These are phyloP conservation scores for Microctonus hyperodae DNA, from an alignment of 2,888 invertebrate genomes.

Conservation along the genomic window DNA sequence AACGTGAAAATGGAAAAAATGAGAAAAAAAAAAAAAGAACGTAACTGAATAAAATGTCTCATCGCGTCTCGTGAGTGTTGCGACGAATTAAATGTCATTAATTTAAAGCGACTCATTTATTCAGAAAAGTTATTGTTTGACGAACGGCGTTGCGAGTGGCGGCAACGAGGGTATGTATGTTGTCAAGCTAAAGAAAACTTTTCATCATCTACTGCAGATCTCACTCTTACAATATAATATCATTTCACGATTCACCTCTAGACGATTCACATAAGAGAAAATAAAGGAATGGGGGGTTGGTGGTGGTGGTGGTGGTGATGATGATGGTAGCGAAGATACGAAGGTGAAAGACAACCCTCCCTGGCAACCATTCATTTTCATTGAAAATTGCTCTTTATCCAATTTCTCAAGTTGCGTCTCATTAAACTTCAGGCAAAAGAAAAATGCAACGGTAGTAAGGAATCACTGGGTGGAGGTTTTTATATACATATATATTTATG, in stretches of 20 bases:
- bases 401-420: slow-evolving; percentile 61
- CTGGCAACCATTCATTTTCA: slow-evolving; percentile 53
- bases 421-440: slow-evolving; percentile 58
- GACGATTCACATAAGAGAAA: background rate
- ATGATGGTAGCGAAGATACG: slow-evolving; percentile 20
- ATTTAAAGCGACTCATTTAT: slow-evolving; percentile 41
- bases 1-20: background rate
- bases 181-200: slow-evolving; percentile 18
- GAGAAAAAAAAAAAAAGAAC: slow-evolving; percentile 4
- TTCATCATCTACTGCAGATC: slow-evolving; percentile 21
- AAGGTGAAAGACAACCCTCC: slow-evolving; percentile 37
- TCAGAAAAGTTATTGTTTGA: slow-evolving; percentile 31
- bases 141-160: background rate
- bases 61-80: slow-evolving; percentile 20
- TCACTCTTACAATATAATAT: slow-evolving; percentile 26
- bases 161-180: slow-evolving; percentile 8
- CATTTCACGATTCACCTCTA: slow-evolving; percentile 3
- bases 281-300: background rate
- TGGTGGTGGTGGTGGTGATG: too few relatives aligned
- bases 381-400: slow-evolving; percentile 61
- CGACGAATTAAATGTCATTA: slow-evolving; percentile 51
- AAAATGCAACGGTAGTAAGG: slow-evolving; percentile 36
- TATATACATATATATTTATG: background rate
- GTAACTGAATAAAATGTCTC: slow-evolving; percentile 14
- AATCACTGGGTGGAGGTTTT: slow-evolving; percentile 38